Base-by-base conservation (phyloP, 1,140 invertebrate species). In the Thaumatotibia leucotreta region DNA sequence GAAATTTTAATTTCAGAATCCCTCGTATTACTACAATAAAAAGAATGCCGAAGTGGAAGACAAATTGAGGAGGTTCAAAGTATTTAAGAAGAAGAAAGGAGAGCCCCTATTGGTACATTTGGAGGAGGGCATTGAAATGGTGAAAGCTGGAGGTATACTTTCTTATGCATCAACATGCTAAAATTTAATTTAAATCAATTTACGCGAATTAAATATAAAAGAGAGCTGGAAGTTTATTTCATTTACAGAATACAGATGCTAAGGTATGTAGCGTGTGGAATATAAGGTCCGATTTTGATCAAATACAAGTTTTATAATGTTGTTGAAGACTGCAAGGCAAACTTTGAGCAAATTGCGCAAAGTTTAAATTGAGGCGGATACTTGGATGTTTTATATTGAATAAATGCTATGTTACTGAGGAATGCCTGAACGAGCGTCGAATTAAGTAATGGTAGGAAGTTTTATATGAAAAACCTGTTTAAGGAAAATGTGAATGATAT, bases 111-210 rank as follows among this genome's bases (percentile, higher is more conserved):
- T 86, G 17, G 65, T 71, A 32, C 49, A 75, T 1, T 49, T 83
- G 8, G 72, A 79, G 17, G 73, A 79, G 35, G 88, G 86, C 5
- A 85, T 89, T 4, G 77, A 82, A 27, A 73, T 88, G 70, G 78
- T 89, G 4, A 84, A 81, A 73, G 67, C 70, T 58, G 87, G 86
- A 82, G 83, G 88, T 89, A n/a, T n/a, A 39, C 35, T 39, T 39
- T 5, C n/a, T 39, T 39, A 39, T 39, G n/a, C 4, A 14, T 39
- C 35, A 14, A 14, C 11, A 39, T 5, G 35, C 35, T 39, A 14
- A 61, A 10, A 8, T 17, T 35, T 24, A 4, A 24, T 29, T 66
- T 4, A 5, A 8, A 54, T 24, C 6, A 9, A 52, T 65, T 64
- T 64, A 52, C n/a, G 0, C 14, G n/a, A 39, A 14, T 14, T 39